Percentiles rank a stretch among this genome's conserved stretches.
phyloP scores from a whole-genome alignment of 1,140 invertebrate species.

The Eciton burchellii region DNA sequence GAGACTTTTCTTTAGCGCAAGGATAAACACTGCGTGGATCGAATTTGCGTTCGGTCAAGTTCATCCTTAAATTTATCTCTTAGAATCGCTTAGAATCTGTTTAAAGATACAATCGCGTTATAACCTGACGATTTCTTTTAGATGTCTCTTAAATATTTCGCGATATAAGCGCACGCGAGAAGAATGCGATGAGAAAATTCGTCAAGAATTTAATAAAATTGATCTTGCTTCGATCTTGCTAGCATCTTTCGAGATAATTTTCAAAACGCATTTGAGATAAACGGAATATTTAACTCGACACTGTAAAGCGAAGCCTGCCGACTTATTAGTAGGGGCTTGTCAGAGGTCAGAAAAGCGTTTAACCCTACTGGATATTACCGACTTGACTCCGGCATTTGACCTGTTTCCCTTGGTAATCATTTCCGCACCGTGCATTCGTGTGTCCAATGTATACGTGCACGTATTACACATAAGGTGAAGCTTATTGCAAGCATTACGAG shows the following conservation, averaged over 20 bases:
- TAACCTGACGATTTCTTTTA: too few relatives aligned
- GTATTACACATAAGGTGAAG: conserved; percentile 57
- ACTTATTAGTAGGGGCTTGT: conserved; percentile 67
- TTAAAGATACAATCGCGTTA: too few relatives aligned
- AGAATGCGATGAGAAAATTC: too few relatives aligned
- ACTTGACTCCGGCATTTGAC: conserved; percentile 82
- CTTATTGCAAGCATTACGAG: conserved; percentile 20
- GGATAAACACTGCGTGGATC: too few relatives aligned
- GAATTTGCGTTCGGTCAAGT: too few relatives aligned
- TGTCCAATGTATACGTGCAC: conserved; percentile 1
- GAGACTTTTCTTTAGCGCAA: too few relatives aligned
- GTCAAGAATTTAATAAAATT: neutral
- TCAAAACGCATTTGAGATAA: neutral
- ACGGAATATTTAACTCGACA: conserved; percentile 25
- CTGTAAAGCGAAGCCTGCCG: conserved; percentile 65
- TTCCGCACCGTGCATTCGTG: conserved; percentile 21
- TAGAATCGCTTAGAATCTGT: too few relatives aligned
- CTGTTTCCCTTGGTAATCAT: conserved; percentile 60
- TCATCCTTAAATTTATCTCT: too few relatives aligned
- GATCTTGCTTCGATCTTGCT: too few relatives aligned
- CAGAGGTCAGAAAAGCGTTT: conserved; percentile 79
- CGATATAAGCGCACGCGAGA: too few relatives aligned
- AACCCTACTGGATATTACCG: conserved; percentile 79
- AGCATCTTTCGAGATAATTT: conserved; percentile 1
- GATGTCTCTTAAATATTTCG: too few relatives aligned